Base-by-base conservation (phyloP, 2,888 invertebrate species). In the Heteromurus nitidus region DNA sequence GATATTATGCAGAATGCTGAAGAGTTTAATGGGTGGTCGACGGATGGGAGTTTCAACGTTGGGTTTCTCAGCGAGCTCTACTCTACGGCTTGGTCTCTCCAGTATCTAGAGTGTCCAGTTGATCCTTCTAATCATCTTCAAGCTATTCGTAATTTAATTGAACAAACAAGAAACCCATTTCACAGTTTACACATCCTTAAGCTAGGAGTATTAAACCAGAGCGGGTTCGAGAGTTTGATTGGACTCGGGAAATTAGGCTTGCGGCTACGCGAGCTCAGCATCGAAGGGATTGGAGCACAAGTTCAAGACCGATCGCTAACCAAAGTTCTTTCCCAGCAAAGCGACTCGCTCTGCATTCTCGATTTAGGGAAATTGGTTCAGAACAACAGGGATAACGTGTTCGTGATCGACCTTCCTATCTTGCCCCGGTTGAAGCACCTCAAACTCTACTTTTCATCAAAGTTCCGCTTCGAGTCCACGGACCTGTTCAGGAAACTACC, bases 11-110 rank as follows among this genome's bases (percentile, higher is more conserved):
- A 73, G 5, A 64, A 73, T 36, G 73, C 73, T 11, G 73, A 73
- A 50, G 73, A 73, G 18, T 62, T 73, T n/a, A 73, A 73, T 50
- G 53, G 73, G 9, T 73, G 73, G 73, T 73, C 73, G n/a, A 73
- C 73, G 1, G 64, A 73, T 16, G 73, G 73, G 16, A 50, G 30
- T 1, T 73, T 64, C 16, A 62, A 73, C 18, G 31, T 64, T 24
- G 73, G 73, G 11, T 73, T 73, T 31, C 18, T 73, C 20, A 47
- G 22, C 1, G 62, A 62, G n/a, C 64, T 73, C n/a, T 73, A 73
- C 16, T 62, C 73, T 2, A 64, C 73, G n/a, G 73, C 73, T 0
- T 55, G 60, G 26, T 50, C 62, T 0, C 50, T 73, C 0, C 73
- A 73, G 30, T 73, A 73, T n/a, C 20, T 73, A 31, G 73, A 73